Percentiles rank a stretch among this genome's conserved stretches.
Evolutionary conservation across 2,113 vertebrate genomes (phyloP).

Genomic region (Dicaeum eximium): DNA sequence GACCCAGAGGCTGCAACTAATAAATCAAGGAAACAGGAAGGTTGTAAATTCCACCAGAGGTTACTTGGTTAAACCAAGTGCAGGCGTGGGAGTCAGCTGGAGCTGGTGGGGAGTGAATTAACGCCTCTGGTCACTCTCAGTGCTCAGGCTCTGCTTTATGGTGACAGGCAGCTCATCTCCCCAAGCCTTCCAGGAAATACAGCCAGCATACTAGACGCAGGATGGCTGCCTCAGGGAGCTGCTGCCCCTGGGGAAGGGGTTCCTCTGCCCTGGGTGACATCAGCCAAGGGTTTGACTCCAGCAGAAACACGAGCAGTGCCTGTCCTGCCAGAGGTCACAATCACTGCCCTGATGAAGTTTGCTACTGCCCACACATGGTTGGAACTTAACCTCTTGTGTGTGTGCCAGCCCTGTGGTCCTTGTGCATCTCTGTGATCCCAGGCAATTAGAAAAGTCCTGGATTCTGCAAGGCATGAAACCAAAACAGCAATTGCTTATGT

Average conservation of each 20-base stretch:
- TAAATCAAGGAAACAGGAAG: slow-evolving; percentile 16
- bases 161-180: neutral
- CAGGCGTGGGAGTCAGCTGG: neutral
- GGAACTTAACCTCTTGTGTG: neutral
- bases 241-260: neutral
- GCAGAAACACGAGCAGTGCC: neutral
- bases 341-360: neutral
- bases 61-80: slow-evolving; percentile 35
- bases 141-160: neutral
- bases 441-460: neutral
- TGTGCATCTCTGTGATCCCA: neutral
- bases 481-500: neutral
- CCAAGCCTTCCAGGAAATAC: neutral
- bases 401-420: neutral
- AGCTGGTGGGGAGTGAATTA: neutral
- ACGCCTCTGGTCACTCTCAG: neutral
- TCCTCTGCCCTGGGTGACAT: neutral
- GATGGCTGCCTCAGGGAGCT: neutral
- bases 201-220: neutral
- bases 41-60: slow-evolving; percentile 8
- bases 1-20: neutral
- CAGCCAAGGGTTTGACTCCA: neutral
- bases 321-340: neutral
- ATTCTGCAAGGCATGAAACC: neutral
- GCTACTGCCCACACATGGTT: neutral